Conservation (phyloP, 2,113 vertebrate species). For the Calidris pygmaea region DNA sequence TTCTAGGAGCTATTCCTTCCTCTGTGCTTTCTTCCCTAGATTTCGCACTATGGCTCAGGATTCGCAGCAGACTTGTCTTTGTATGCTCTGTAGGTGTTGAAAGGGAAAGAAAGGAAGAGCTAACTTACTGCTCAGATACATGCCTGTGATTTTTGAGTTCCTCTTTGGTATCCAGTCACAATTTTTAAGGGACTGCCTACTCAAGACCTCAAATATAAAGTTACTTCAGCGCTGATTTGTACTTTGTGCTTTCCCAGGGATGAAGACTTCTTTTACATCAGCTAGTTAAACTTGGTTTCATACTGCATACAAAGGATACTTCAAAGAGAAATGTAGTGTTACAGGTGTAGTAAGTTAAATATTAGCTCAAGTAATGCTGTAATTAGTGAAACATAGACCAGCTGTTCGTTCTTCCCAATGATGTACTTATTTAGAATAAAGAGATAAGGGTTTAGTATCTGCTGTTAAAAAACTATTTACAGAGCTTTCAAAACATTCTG, state of each 20-base stretch:
- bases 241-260: not conserved
- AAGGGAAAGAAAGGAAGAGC: not conserved
- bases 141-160: not conserved
- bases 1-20: slow-evolving; percentile 29
- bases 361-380: not conserved
- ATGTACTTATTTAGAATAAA: not conserved
- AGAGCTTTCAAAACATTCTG: not conserved
- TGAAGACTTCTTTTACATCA: not conserved
- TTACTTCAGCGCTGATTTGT: not conserved
- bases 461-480: not conserved
- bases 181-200: not conserved
- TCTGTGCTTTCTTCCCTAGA: slow-evolving; percentile 5
- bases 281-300: not conserved
- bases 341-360: not conserved
- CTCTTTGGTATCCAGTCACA: not conserved
- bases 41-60: slow-evolving; percentile 11
- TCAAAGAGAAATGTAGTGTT: not conserved
- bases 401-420: not conserved
- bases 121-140: not conserved
- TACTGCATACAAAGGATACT: not conserved
- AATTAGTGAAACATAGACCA: not conserved
- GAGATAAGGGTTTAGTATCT: not conserved
- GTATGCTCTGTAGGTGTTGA: slow-evolving; percentile 71
- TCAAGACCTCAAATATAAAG: not conserved
- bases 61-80: slow-evolving; percentile 73